Evolutionary conservation across 2,113 vertebrate genomes (phyloP).

Genomic region (Chascanopsetta lugubris): DNA sequence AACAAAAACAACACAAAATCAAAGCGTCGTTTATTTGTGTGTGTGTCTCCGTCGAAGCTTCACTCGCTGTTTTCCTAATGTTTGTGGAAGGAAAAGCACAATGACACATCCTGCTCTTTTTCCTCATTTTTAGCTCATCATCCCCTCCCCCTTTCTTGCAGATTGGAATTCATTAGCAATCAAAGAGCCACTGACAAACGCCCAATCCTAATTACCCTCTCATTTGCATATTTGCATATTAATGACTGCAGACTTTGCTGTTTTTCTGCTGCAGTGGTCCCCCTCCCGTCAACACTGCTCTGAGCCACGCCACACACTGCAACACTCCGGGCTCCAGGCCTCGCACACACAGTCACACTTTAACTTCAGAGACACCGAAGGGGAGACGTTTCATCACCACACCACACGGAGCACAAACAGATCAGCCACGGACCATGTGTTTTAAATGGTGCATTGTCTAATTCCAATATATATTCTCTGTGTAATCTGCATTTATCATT

Average conservation of each 20-base stretch:
- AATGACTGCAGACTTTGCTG: conserved; percentile 84
- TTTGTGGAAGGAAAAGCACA: conserved; percentile 47
- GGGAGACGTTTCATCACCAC: conserved; percentile 31
- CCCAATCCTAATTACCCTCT: conserved; percentile 85
- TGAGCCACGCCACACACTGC: conserved; percentile 51
- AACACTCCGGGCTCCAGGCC: conserved; percentile 47
- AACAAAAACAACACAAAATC: neutral
- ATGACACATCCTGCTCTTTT: conserved; percentile 49
- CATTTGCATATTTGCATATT: conserved; percentile 89
- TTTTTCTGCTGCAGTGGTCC: conserved; percentile 80
- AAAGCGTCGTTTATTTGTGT: neutral
- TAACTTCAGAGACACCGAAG: conserved; percentile 34
- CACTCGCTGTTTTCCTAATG: neutral
- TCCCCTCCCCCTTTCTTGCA: conserved; percentile 79
- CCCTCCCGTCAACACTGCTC: conserved; percentile 53
- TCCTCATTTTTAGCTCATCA: conserved; percentile 63
- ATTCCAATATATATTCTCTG: neutral
- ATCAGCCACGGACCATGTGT: conserved; percentile 13
- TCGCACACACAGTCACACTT: conserved; percentile 19
- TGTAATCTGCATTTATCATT: neutral
- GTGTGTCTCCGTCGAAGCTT: conserved; percentile 4
- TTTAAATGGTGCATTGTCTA: conserved; percentile 12
- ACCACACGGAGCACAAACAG: conserved; percentile 1
- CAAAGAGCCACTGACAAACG: conserved; percentile 84
- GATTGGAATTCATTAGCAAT: conserved; percentile 87